Evolutionary conservation across 2,888 invertebrate species (phyloP).

Genomic region (Drosophila yooni): DNA sequence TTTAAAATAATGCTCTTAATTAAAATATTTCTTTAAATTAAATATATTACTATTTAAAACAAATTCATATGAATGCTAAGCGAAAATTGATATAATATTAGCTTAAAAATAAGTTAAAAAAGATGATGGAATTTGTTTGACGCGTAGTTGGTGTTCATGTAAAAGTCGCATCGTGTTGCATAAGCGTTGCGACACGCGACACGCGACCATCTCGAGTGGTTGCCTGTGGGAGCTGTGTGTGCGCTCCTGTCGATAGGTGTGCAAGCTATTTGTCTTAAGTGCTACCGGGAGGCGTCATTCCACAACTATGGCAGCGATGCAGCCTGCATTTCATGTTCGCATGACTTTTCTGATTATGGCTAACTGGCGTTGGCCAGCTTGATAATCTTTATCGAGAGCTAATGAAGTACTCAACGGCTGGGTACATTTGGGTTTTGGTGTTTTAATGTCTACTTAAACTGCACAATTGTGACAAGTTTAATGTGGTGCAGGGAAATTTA

Average conservation of each 20-base stretch:
- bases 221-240: conserved; percentile 8
- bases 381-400: conserved; percentile 18
- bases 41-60: neutral
- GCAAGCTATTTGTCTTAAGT: conserved; percentile 78
- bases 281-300: conserved; percentile 63
- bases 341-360: conserved; percentile 53
- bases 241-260: conserved; percentile 70
- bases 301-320: conserved; percentile 26
- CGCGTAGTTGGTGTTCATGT: neutral
- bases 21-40: neutral
- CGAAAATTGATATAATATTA: neutral
- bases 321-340: conserved; percentile 35
- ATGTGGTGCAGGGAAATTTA: conserved; percentile 57
- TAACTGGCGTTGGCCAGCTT: conserved; percentile 6
- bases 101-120: neutral
- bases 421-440: conserved; percentile 5
- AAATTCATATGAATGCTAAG: neutral
- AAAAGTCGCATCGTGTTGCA: neutral
- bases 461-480: conserved; percentile 73
- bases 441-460: conserved; percentile 64
- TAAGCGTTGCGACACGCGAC: neutral
- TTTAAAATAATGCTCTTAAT: neutral
- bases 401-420: conserved; percentile 66
- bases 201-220: conserved; percentile 9
- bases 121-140: neutral